Conservation (phyloP, 2,113 vertebrate genomes). For the Salvator merianae region DNA sequence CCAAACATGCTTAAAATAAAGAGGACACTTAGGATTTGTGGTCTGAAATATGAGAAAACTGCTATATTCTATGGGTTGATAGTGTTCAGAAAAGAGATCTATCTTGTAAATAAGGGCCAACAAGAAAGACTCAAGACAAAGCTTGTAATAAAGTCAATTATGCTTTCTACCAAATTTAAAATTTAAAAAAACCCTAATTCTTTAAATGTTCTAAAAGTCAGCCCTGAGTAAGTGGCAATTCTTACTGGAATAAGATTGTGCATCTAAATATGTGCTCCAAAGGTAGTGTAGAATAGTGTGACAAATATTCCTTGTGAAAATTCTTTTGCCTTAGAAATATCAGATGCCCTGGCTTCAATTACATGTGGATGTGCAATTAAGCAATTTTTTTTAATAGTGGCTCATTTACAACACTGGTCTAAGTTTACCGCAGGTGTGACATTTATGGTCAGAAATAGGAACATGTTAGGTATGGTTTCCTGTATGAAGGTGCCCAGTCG, state of each 20-base stretch:
- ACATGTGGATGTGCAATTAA: slow-evolving; percentile 5
- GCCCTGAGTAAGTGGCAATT: too few relatives aligned
- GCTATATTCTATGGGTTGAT: background rate
- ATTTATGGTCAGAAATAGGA: background rate
- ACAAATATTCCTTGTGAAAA: slow-evolving; percentile 7
- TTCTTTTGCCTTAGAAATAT: background rate
- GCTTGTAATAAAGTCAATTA: background rate
- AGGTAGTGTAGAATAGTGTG: too few relatives aligned
- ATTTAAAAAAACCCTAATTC: background rate
- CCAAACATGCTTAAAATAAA: background rate
- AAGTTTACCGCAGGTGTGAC: background rate
- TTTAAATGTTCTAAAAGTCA: background rate
- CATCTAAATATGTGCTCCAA: background rate
- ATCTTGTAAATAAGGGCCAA: background rate
- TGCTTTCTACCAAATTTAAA: background rate
- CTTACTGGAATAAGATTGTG: background rate
- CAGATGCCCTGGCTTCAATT: too few relatives aligned
- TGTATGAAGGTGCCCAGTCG: background rate
- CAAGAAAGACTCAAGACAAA: background rate
- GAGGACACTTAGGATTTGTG: background rate
- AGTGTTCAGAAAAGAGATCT: background rate
- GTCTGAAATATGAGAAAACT: background rate
- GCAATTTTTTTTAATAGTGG: background rate
- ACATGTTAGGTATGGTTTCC: background rate
- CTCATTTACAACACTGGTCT: background rate